A percentile compares a stretch with the other conserved stretches of the same genome.
phyloP scores from a whole-genome alignment of 2,797 vertebrate species.

The Anniella stebbinsi region DNA sequence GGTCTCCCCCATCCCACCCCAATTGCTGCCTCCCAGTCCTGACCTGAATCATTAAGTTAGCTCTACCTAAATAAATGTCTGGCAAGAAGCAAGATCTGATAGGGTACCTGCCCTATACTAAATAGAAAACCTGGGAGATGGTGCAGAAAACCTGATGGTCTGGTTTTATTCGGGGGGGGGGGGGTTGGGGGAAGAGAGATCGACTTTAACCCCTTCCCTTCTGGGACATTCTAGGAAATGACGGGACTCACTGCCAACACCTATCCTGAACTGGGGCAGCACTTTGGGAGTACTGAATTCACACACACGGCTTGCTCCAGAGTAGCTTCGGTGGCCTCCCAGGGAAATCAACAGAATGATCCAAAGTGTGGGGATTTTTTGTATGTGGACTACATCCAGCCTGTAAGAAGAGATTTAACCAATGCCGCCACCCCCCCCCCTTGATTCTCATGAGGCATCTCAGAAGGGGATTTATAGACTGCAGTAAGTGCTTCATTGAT shows the following conservation, averaged over 20 bases:
- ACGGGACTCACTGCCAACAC: not conserved
- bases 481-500: not conserved
- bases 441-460: not conserved
- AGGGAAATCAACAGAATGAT: not conserved
- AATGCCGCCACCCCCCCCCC: too few species aligned
- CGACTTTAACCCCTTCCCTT: slow-evolving; percentile 25
- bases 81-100: slow-evolving; percentile 8
- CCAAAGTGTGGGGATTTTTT: not conserved
- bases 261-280: not conserved
- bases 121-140: slow-evolving; percentile 5
- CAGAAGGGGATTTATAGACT: not conserved
- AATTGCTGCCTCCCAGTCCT: not conserved
- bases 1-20: not conserved
- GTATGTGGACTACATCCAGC: not conserved
- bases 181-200: too few species aligned
- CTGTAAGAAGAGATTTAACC: not conserved
- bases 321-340: not conserved
- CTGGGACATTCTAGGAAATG: not conserved
- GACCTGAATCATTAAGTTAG: slow-evolving; percentile 22
- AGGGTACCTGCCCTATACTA: not conserved
- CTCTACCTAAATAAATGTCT: slow-evolving; percentile 17
- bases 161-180: not conserved
- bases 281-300: not conserved
- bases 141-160: slow-evolving; percentile 2
- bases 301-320: not conserved